Conservation (phyloP, 2,797 vertebrate species). For the Syngnathus acus region DNA sequence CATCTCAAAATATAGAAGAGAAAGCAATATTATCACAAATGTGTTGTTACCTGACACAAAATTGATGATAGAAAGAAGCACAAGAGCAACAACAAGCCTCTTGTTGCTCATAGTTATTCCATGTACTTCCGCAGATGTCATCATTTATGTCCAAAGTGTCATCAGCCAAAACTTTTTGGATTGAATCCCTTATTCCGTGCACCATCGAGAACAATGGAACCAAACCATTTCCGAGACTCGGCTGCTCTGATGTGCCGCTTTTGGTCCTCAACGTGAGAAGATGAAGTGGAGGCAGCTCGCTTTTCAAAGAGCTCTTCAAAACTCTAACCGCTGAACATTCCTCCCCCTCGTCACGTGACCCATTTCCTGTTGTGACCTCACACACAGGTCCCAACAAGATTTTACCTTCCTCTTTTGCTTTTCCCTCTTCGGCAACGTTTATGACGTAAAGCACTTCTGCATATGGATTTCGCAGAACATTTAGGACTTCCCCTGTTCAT, state of each 20-base stretch:
- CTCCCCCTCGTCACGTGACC: constrained; percentile 27
- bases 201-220: neutral
- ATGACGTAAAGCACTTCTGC: neutral
- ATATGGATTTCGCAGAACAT: neutral
- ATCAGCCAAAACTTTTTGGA: neutral
- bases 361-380: constrained; percentile 39
- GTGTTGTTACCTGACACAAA: constrained; percentile 51
- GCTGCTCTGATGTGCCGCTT: neutral
- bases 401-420: constrained; percentile 25
- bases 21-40: neutral
- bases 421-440: constrained; percentile 6
- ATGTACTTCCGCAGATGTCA: neutral
- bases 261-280: neutral
- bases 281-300: neutral
- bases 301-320: neutral
- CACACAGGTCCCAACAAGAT: constrained; percentile 10
- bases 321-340: neutral
- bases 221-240: neutral
- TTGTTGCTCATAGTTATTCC: constrained; percentile 29
- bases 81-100: constrained; percentile 19
- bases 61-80: constrained; percentile 23
- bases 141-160: neutral
- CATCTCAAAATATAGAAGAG: neutral
- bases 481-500: neutral
- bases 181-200: neutral